Conservation (phyloP, 2,888 invertebrate genomes). For the Lepidochrysops patricia region DNA sequence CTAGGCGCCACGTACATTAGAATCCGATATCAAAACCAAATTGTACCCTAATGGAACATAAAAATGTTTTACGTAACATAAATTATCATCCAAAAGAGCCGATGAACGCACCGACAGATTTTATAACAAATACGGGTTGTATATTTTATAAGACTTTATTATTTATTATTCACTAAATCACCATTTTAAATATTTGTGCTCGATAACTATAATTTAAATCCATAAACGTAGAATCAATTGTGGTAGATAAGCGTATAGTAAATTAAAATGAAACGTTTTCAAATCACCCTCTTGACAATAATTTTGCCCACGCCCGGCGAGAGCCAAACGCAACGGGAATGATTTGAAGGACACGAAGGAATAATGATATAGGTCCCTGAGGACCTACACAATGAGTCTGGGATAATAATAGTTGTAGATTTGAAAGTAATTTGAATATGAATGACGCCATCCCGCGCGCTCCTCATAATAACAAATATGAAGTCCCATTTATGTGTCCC, state of each 20-base stretch:
- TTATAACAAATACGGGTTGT: constrained; percentile 31
- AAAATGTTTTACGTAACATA: constrained; percentile 68
- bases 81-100: constrained; percentile 64
- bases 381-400: constrained; percentile 62
- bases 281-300: constrained; percentile 54
- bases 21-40: constrained; percentile 61
- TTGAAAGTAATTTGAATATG: constrained; percentile 73
- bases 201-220: constrained; percentile 37
- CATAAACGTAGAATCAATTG: constrained; percentile 46
- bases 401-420: constrained; percentile 74
- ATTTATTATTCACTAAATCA: constrained; percentile 42
- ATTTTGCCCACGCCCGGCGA: constrained; percentile 46
- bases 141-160: constrained; percentile 23
- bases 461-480: constrained; percentile 71
- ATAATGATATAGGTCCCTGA: constrained; percentile 69
- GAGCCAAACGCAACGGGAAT: constrained; percentile 57
- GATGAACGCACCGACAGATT: constrained; percentile 60
- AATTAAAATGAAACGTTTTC: constrained; percentile 65
- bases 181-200: constrained; percentile 34
- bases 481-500: constrained; percentile 62
- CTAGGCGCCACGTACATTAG: constrained; percentile 67
- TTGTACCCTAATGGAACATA: constrained; percentile 65
- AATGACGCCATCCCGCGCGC: constrained; percentile 68
- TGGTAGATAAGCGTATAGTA: constrained; percentile 52
- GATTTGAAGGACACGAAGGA: constrained; percentile 62